These are phyloP conservation scores for Cantharis rufa DNA, from an alignment of 2,888 invertebrate species.

Conservation along the genomic window DNA sequence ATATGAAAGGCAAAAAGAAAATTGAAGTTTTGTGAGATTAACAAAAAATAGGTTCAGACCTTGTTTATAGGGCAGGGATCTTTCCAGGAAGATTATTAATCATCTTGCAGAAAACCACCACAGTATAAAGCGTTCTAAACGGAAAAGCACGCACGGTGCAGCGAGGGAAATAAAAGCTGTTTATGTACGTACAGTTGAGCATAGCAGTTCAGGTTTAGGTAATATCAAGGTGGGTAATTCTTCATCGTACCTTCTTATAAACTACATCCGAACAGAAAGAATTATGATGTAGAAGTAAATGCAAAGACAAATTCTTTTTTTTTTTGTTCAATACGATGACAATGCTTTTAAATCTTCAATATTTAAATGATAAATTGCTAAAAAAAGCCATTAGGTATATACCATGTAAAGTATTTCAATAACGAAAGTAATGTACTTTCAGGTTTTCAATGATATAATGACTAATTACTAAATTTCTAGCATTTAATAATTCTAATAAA, in stretches of 20 bases:
- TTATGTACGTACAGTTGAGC: constrained; percentile 11
- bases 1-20: constrained; percentile 44
- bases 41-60: constrained; percentile 37
- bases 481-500: neutral
- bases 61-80: constrained; percentile 36
- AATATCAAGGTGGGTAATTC: constrained; percentile 22
- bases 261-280: constrained; percentile 12
- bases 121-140: constrained; percentile 31
- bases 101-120: constrained; percentile 37
- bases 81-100: constrained; percentile 37
- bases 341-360: neutral
- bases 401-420: neutral
- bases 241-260: constrained; percentile 16
- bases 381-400: neutral
- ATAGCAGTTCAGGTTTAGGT: constrained; percentile 10
- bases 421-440: neutral
- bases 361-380: neutral
- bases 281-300: constrained; percentile 22
- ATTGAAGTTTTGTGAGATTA: constrained; percentile 42
- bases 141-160: constrained; percentile 20
- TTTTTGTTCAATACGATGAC: neutral
- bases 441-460: neutral
- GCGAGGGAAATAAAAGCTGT: constrained; percentile 10
- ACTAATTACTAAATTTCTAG: neutral
- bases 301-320: constrained; percentile 11